Evolutionary conservation across 2,797 vertebrate genomes (phyloP), one percentile per base, ranked within the genome.

Genomic region (Betta splendens): DNA sequence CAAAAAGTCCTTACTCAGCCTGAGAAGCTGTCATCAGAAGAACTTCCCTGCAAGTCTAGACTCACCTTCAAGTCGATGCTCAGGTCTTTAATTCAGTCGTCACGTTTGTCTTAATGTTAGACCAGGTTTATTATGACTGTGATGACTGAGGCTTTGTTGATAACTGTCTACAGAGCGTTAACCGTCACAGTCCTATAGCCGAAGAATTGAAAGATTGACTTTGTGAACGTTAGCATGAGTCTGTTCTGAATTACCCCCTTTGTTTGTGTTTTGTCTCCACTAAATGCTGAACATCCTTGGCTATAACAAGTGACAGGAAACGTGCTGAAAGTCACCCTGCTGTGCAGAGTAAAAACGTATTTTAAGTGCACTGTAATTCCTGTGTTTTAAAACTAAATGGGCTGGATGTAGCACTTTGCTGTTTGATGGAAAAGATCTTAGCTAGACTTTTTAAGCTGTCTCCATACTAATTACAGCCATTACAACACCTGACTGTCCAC

Each of bases 1-100:
- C 21, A 37, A 69, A 56, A 54, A 72, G 20, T 21, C 44, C 73
- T 87, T 75, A 80, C 44, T 87, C 84, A 87, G 81, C 85, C 70
- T 37, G 42, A 77, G 72, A 65, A 58, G 31, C 42, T 48, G 59
- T 54, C 46, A 71, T 76, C 73, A 51, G 63, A 37, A 36, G 29
- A 58, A 45, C 35, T 55, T 74, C 49, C 45, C 51, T 57, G 49
- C 64, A 15, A 54, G 58, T 71, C 72, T 61, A 46, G 42, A 67
- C 76, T 49, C 50, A 53, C 16, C 57, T 63, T 64, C 48, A 11
- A 58, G 58, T 57, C 17, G 43, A n/a, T n/a, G 26, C 28, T 50
- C 45, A 38, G 39, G 40, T 57, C 60, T 59, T 51, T 64, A 57
- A 74, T 62, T 52, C 51, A 64, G 23, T 33, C 54, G 23, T 21